Conservation (phyloP, 2,797 vertebrate genomes). For the Coracias cyanogaster region DNA sequence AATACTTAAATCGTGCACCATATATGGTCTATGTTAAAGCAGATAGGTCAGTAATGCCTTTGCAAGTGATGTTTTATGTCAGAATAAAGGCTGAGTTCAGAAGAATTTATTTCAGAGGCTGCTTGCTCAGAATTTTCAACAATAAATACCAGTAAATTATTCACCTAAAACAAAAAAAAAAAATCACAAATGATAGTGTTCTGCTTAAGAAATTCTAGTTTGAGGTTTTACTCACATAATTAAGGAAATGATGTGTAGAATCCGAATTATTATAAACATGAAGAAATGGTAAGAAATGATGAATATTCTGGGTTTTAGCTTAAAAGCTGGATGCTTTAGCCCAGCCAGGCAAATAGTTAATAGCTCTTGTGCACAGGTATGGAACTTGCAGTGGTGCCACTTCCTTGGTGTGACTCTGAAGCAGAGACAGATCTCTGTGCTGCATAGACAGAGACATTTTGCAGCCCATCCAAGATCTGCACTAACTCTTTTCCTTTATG, state of each 20-base stretch:
- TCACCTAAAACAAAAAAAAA: background rate
- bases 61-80: background rate
- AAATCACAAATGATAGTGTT: background rate
- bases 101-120: background rate
- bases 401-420: background rate
- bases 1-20: background rate
- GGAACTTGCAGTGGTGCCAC: background rate
- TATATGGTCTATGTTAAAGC: constrained; percentile 9
- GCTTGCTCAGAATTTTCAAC: background rate
- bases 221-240: background rate
- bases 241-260: background rate
- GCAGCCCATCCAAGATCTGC: background rate
- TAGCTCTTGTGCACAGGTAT: background rate
- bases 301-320: background rate
- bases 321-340: background rate
- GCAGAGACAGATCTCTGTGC: background rate
- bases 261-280: background rate
- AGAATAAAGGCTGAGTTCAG: background rate
- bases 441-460: background rate
- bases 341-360: background rate
- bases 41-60: background rate
- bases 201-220: background rate
- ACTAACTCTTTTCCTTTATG: background rate
- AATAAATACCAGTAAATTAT: background rate
- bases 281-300: background rate